A percentile compares a stretch with the other conserved stretches of the same genome.
Evolutionary conservation across 2,888 invertebrate genomes (phyloP).

Genomic region (Phalera bucephala): DNA sequence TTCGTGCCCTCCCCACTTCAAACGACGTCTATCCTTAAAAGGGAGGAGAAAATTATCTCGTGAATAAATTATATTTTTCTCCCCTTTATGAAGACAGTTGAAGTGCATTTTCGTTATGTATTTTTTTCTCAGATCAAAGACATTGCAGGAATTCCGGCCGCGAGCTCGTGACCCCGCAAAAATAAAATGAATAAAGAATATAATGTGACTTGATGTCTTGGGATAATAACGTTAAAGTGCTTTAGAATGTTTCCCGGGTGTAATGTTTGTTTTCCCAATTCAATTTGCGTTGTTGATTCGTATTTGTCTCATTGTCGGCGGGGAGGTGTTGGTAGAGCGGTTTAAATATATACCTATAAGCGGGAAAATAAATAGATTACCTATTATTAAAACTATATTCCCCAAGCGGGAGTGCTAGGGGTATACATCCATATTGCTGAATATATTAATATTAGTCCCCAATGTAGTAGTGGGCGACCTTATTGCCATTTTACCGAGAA

Average conservation of each 20-base stretch:
- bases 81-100: conserved; percentile 80
- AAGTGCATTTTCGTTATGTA: conserved; percentile 80
- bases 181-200: conserved; percentile 77
- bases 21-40: conserved; percentile 66
- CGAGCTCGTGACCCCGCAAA: conserved; percentile 65
- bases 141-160: conserved; percentile 65
- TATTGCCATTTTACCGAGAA: too few relatives aligned
- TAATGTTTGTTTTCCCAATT: conserved; percentile 71
- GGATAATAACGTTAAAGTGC: conserved; percentile 74
- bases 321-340: conserved; percentile 16
- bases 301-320: neutral
- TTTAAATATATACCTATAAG: too few relatives aligned
- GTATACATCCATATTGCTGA: too few relatives aligned
- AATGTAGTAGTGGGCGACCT: too few relatives aligned
- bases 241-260: conserved; percentile 61
- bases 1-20: conserved; percentile 65
- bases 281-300: conserved; percentile 56
- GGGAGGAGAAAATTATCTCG: conserved; percentile 81
- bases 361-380: too few relatives aligned
- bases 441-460: too few relatives aligned
- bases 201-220: conserved; percentile 77
- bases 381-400: too few relatives aligned
- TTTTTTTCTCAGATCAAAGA: conserved; percentile 76
- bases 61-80: conserved; percentile 82
- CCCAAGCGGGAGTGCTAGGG: too few relatives aligned